Conservation (phyloP, 2,797 vertebrate species). For the Vespertilio murinus region DNA sequence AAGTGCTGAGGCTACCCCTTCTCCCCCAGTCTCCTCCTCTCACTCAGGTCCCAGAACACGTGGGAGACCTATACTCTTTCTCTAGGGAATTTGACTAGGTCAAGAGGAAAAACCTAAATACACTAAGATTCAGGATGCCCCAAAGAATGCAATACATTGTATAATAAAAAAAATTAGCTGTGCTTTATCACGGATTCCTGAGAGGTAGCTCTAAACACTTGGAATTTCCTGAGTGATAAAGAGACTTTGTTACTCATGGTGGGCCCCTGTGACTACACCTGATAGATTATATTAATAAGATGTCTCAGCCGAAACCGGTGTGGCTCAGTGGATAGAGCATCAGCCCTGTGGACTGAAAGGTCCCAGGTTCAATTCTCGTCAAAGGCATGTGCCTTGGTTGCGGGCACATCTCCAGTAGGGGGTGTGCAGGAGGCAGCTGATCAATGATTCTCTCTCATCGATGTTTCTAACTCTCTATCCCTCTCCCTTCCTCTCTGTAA, state of each 20-base stretch:
- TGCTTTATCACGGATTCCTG: not conserved
- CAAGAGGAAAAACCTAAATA: constrained; percentile 10
- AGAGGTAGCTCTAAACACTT: not conserved
- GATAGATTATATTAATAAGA: not conserved
- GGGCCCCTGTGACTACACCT: not conserved
- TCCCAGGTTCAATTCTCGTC: not conserved
- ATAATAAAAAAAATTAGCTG: not conserved
- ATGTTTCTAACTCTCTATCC: not conserved
- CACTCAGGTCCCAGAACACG: not conserved
- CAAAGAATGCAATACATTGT: not conserved
- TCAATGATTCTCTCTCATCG: not conserved
- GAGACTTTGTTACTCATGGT: not conserved
- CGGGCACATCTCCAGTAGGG: not conserved
- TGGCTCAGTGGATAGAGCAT: not conserved
- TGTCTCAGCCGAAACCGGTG: not conserved
- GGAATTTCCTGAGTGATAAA: not conserved
- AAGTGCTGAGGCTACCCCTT: not conserved
- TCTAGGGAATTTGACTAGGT: not conserved
- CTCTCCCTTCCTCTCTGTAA: not conserved
- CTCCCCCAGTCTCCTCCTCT: not conserved
- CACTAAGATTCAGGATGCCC: not conserved
- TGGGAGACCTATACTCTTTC: not conserved
- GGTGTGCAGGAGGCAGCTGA: not conserved
- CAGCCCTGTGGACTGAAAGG: too few relatives aligned
- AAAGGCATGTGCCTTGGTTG: not conserved